Evolutionary conservation across 2,797 vertebrate genomes (phyloP), one percentile per base, ranked within the genome.

Genomic region (Acropternis orthonyx): DNA sequence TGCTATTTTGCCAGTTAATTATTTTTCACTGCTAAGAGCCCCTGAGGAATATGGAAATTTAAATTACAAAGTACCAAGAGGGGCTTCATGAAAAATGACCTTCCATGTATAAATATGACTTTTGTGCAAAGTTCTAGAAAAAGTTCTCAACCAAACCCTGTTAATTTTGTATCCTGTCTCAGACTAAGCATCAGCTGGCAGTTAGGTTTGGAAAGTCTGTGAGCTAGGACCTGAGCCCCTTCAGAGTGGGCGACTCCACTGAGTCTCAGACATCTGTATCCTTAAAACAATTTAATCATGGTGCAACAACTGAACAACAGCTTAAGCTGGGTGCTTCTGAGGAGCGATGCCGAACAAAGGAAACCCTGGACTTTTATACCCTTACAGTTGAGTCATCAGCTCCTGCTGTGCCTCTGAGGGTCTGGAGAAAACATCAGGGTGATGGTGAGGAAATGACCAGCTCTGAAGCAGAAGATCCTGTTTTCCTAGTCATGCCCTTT

Each of bases 311-410:
- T 15, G 26, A 46, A 27, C 12, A 48, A 10, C 30, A 54, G 30
- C 36, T 84, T 41, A 30, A 65, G 14, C 34, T 72, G 37, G 3
- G 21, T 66, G 7, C 7, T 11, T 46, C 34, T 0, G 0, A 52
- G 34, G 22, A 66, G 30, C 7, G 26, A 27, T 14, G 8, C n/a
- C 1, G 2, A 56, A 36, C 28, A 44, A 58, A n/a, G 37, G 14
- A 71, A 77, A 41, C 26, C 3, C 23, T 24, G 26, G 30, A 22
- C 4, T 54, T 78, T 36, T 39, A 36, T 2, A 9, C 11, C 30
- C 9, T 73, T 52, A 21, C 15, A 24, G 12, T 14, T 12, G 34
- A 66, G 34, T 10, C 39, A 48, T 32, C 6, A 5, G 15, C 30
- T 54, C 66, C 39, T 72, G 10, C 26, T 20, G 6, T 39, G 66